These are phyloP conservation scores for Calcarius lapponicus DNA, from an alignment of 2,797 vertebrate species.

Conservation along the genomic window DNA sequence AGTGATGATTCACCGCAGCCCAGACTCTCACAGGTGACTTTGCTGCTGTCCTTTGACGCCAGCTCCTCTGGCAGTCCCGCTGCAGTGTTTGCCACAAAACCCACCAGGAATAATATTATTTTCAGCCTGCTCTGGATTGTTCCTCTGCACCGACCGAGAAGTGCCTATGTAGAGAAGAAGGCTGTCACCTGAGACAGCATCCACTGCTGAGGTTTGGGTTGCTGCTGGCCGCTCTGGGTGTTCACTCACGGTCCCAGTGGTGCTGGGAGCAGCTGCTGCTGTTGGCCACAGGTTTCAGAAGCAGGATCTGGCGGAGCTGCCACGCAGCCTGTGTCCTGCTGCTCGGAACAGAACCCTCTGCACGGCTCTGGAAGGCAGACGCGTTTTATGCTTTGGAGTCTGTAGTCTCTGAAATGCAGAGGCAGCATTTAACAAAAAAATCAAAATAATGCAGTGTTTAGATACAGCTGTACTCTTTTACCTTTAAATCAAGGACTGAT, in stretches of 20 bases:
- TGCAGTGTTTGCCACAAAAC: not conserved
- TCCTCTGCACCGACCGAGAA: not conserved
- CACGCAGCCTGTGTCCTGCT: not conserved
- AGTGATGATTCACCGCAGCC: accelerated
- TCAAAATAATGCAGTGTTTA: not conserved
- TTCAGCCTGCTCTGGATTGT: not conserved
- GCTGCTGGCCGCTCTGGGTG: accelerated
- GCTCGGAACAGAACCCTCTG: accelerated
- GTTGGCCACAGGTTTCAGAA: not conserved
- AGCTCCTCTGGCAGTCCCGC: not conserved
- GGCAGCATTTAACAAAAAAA: not conserved
- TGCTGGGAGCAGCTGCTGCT: not conserved
- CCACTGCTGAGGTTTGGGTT: not conserved
- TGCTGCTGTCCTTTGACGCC: not conserved
- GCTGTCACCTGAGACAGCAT: not conserved
- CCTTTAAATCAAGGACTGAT: not conserved
- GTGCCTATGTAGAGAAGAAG: accelerated
- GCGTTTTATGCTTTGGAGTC: not conserved
- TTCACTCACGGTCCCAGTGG: accelerated
- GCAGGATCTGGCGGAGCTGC: not conserved
- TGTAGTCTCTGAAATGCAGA: not conserved
- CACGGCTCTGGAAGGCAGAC: accelerated
- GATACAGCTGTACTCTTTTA: not conserved
- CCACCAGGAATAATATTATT: no score
- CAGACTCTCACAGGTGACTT: accelerated